These are phyloP conservation scores for Allygus modestus DNA, from an alignment of 2,888 invertebrate genomes.

Conservation along the genomic window DNA sequence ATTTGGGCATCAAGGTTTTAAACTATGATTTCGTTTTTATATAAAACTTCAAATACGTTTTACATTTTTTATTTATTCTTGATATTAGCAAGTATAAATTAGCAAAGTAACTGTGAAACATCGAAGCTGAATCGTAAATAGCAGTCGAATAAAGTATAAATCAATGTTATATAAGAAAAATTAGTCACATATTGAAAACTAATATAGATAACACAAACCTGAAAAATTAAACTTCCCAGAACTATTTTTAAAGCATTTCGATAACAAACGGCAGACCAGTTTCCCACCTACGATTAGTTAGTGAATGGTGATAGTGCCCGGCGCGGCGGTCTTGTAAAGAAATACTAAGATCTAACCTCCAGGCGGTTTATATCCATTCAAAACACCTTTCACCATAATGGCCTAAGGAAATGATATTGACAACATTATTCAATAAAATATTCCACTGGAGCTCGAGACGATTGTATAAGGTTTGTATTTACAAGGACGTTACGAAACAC, in stretches of 20 bases:
- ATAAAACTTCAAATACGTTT: too few species aligned
- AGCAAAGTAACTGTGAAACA: too few species aligned
- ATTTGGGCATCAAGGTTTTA: too few species aligned
- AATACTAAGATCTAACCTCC: not conserved
- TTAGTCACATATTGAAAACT: too few species aligned
- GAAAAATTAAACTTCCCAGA: not conserved
- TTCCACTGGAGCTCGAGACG: not conserved
- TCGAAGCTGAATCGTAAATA: too few species aligned
- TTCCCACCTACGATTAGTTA: not conserved
- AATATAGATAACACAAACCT: too few species aligned
- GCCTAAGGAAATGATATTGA: constrained; percentile 12
- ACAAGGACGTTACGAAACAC: too few species aligned
- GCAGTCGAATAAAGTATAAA: too few species aligned
- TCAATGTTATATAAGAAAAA: too few species aligned
- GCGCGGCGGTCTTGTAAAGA: constrained; percentile 1
- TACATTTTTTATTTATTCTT: too few species aligned
- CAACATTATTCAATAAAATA: constrained; percentile 25
- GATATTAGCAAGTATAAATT: too few species aligned
- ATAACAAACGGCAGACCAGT: not conserved
- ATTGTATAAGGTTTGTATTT: not conserved
- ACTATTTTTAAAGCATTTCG: not conserved
- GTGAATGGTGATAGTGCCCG: not conserved
- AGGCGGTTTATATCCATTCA: not conserved
- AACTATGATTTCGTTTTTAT: too few species aligned
- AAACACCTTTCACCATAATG: constrained; percentile 32